A percentile compares a stretch with the other conserved stretches of the same genome.
Evolutionary conservation across 2,113 vertebrate species (phyloP).

Genomic region (Crotophaga sulcirostris): DNA sequence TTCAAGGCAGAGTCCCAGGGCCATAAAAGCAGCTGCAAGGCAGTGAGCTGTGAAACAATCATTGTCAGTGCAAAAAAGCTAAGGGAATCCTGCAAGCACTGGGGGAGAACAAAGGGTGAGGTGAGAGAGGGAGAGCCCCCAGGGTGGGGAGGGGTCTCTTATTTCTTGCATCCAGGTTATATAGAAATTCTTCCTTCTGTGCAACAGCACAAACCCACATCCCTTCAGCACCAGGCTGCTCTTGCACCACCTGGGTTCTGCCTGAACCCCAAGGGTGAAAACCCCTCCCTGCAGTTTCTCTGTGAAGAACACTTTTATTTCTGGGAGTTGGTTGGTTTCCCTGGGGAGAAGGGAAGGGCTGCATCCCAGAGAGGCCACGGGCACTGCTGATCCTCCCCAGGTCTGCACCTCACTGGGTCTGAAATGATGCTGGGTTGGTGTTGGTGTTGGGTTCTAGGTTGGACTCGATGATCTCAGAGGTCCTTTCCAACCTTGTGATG

Average conservation of each 20-base stretch:
- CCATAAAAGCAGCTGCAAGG: background rate
- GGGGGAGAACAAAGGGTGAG: background rate
- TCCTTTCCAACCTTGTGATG: too few species aligned
- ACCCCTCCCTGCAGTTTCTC: background rate
- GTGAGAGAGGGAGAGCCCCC: background rate
- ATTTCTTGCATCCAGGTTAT: background rate
- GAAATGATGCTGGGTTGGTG: too few species aligned
- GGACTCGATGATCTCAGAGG: too few species aligned
- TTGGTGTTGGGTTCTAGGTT: too few species aligned
- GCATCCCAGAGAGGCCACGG: background rate
- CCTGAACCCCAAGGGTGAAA: background rate
- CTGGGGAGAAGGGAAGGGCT: background rate
- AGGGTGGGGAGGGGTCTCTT: background rate
- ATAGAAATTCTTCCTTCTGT: background rate
- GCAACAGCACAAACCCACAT: background rate
- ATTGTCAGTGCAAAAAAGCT: background rate
- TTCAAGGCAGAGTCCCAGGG: background rate
- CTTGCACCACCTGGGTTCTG: background rate
- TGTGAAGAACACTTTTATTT: background rate
- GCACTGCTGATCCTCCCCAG: too few species aligned
- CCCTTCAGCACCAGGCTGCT: background rate
- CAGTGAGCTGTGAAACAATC: background rate
- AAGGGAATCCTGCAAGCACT: background rate
- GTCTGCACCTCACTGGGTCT: background rate
- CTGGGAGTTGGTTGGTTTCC: background rate